Evolutionary conservation across 2,888 invertebrate species (phyloP).

Genomic region (Tetragonula carbonaria): DNA sequence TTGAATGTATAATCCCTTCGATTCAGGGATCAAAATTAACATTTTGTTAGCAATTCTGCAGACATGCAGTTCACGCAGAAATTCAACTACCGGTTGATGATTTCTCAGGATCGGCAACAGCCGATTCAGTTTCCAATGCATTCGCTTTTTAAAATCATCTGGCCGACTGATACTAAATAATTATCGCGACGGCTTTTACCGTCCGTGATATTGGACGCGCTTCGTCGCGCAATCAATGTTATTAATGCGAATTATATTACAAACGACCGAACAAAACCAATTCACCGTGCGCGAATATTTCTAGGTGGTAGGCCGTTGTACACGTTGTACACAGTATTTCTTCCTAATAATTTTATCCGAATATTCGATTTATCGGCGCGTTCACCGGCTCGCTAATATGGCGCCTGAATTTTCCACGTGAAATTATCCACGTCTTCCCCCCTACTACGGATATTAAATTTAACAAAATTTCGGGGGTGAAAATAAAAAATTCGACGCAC

Average conservation of each 20-base stretch:
- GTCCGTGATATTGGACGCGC: not conserved
- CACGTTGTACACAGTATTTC: not conserved
- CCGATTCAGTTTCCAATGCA: not conserved
- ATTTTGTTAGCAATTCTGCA: no score
- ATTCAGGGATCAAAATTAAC: no score
- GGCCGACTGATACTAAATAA: not conserved
- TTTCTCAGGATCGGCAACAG: not conserved
- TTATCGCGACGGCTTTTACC: not conserved
- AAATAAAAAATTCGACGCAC: not conserved
- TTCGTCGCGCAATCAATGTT: not conserved
- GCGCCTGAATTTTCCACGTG: not conserved
- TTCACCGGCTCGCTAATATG: not conserved
- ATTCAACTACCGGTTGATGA: not conserved
- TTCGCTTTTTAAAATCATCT: not conserved
- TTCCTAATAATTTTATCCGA: not conserved
- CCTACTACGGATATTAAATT: not conserved
- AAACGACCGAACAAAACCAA: not conserved
- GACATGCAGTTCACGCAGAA: no score
- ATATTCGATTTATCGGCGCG: not conserved
- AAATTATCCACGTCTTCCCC: not conserved
- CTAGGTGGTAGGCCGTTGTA: not conserved
- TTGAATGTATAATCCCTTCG: no score
- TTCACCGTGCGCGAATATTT: not conserved
- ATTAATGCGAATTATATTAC: constrained; percentile 3
- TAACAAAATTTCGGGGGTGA: not conserved